Evolutionary conservation across 2,888 invertebrate species (phyloP).

Genomic region (Cantharis rustica): DNA sequence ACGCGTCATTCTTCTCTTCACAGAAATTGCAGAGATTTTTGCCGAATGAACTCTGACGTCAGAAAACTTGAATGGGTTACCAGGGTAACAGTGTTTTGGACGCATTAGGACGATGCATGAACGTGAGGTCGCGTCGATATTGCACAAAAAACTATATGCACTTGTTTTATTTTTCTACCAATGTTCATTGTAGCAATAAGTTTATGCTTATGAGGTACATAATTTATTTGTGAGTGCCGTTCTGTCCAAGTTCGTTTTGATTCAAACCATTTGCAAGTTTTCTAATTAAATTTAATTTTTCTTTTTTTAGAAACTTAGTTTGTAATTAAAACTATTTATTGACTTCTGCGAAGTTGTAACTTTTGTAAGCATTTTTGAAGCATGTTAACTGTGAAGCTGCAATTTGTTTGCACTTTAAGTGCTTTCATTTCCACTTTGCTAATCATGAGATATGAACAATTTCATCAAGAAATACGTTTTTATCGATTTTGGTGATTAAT

Average conservation of each 20-base stretch:
- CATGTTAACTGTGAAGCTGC: not conserved
- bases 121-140: slow-evolving; percentile 25
- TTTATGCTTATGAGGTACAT: not conserved
- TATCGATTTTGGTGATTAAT: not conserved
- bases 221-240: not conserved
- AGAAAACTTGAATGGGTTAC: slow-evolving; percentile 48
- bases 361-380: not conserved
- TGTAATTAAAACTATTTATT: not conserved
- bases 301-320: not conserved
- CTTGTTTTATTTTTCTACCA: not conserved
- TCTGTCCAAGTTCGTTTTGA: no score
- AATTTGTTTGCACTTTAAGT: not conserved
- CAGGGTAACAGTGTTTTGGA: slow-evolving; percentile 43
- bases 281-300: not conserved
- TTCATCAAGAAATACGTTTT: not conserved
- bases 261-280: not conserved
- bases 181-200: not conserved
- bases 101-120: slow-evolving; percentile 36
- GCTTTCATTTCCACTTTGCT: not conserved
- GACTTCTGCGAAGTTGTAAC: not conserved
- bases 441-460: not conserved
- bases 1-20: slow-evolving; percentile 43
- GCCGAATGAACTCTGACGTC: slow-evolving; percentile 48
- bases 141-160: slow-evolving; percentile 25
- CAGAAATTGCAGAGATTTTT: slow-evolving; percentile 44